phyloP scores from a whole-genome alignment of 2,888 invertebrate species.

The Cryptosula pallasiana region DNA sequence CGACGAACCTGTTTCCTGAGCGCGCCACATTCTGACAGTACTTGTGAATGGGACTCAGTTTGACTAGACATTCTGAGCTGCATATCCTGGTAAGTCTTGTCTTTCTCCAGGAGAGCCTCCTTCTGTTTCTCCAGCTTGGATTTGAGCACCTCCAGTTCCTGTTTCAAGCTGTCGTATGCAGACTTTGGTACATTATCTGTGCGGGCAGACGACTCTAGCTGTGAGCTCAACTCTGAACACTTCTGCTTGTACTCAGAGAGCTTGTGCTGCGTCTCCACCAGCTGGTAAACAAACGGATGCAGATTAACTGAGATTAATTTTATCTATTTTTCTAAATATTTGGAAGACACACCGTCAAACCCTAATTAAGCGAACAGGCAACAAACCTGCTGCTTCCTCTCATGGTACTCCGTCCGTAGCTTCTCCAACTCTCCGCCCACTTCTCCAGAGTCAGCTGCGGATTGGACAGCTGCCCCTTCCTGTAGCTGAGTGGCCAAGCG shows the following conservation, averaged over 20 bases:
- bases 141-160: slow-evolving; percentile 6
- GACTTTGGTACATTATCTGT: slow-evolving; percentile 35
- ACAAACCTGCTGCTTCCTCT: slow-evolving; percentile 42
- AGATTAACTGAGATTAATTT: no score
- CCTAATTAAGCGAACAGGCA: no score
- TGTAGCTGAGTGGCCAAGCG: slow-evolving; percentile 56
- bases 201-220: slow-evolving; percentile 34
- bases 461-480: slow-evolving; percentile 28
- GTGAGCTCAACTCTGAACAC: slow-evolving; percentile 40
- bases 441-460: background rate
- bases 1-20: slow-evolving; percentile 23
- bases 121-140: slow-evolving; percentile 26
- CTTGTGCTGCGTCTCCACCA: slow-evolving; percentile 51
- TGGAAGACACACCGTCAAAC: no score
- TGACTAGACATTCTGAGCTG: slow-evolving; percentile 11
- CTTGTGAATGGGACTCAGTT: slow-evolving; percentile 10
- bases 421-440: slow-evolving; percentile 33
- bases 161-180: slow-evolving; percentile 30
- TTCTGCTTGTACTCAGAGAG: slow-evolving; percentile 47
- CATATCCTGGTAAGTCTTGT: slow-evolving; percentile 23
- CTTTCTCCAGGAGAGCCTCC: slow-evolving; percentile 26
- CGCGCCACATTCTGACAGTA: slow-evolving; percentile 25
- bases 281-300: no score
- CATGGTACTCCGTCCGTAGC: slow-evolving; percentile 41
- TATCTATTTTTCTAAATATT: no score